Percentiles rank a stretch among this genome's conserved stretches.
Evolutionary conservation across 2,888 invertebrate genomes (phyloP).

Genomic region (Athripsodes cinereus): DNA sequence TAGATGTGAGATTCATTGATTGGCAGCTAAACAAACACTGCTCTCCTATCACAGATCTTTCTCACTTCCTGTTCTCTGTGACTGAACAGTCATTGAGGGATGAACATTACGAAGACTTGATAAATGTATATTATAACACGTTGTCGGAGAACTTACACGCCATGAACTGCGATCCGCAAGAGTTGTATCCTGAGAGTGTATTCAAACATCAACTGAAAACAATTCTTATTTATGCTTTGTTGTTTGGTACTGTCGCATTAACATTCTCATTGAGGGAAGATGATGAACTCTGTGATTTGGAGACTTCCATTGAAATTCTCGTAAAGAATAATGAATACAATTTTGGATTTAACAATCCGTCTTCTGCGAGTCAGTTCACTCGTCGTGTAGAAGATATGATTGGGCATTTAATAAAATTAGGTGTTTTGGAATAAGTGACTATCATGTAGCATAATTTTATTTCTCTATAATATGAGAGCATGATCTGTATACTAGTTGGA

Average conservation of each 20-base stretch:
- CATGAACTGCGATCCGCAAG: slow-evolving; percentile 12
- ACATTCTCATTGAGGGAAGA: slow-evolving; percentile 7
- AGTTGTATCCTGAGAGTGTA: slow-evolving; percentile 12
- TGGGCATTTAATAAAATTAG: not conserved
- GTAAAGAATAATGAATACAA: not conserved
- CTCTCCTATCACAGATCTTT: slow-evolving; percentile 16
- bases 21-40: slow-evolving; percentile 19
- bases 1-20: slow-evolving; percentile 15
- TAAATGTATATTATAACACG: slow-evolving; percentile 12
- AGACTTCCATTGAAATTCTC: not conserved
- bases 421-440: no score
- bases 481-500: no score
- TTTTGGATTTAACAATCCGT: not conserved
- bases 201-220: slow-evolving; percentile 12
- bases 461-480: no score
- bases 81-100: slow-evolving; percentile 7
- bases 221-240: slow-evolving; percentile 12
- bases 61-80: slow-evolving; percentile 14
- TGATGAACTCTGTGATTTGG: slow-evolving; percentile 10
- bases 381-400: slow-evolving; percentile 2
- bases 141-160: not conserved
- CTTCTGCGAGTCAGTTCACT: not conserved
- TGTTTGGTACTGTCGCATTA: not conserved
- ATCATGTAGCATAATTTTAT: no score
- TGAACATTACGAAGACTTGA: slow-evolving; percentile 15